Evolutionary conservation across 1,140 invertebrate species (phyloP), one percentile per base, ranked within the genome.

Genomic region (Asbolus verrucosus): DNA sequence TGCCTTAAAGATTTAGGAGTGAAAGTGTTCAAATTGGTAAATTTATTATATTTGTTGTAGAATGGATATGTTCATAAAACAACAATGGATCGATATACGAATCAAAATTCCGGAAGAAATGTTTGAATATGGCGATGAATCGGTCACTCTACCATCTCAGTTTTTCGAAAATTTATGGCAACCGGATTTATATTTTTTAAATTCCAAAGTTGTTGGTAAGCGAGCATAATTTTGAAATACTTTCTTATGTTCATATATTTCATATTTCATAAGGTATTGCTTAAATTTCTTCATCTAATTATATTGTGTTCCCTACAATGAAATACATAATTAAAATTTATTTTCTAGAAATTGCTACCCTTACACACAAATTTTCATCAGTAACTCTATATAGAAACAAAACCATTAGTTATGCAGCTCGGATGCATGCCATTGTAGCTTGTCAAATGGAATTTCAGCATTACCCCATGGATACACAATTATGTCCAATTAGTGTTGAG

Each of bases 391-490:
- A 88, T 73, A 86, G 87, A 72, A 94, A 94, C 74, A 91, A 92
- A 81, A 94, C 91, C 0, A 88, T 94, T 8, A 82, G 86, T 66
- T 94, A 93, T 80, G 86, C 90, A 5, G 91, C 91, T 0, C 81
- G 92, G 63, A 91, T 93, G 89, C 91, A 93, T 77, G 92, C 91
- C 0, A 93, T 92, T 60, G 90, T 94, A 41, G 91, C 91, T 60
- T 94, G 92, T 80, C 92, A 93, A 81, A 94, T 94, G 92, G 91
- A 93, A 80, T 92, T 94, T 77, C 89, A 91, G 76, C 85, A 91
- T 15, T 94, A 93, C 77, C 92, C 92, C 6, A 92, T 93, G 90
- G 92, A 94, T 77, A 90, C 91, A 73, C 92, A 94, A 84, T 87
- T 89, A 1, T 94, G 92, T 78, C 89, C 89, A 8, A 89, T 94